Base-by-base conservation (phyloP, 1,140 invertebrate species). In the Aphis gossypii region DNA sequence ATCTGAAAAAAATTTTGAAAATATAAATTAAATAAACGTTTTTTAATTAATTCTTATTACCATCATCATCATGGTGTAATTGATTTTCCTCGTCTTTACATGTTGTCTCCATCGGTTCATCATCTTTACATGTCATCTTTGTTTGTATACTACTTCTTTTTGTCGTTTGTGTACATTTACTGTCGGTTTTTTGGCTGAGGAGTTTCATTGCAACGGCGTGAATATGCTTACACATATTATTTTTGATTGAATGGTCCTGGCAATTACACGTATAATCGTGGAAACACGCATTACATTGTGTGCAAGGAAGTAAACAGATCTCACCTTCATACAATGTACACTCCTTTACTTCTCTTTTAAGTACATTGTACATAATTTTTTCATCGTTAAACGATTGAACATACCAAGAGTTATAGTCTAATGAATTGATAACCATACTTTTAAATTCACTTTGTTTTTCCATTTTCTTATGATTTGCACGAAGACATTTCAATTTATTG, bases 141-240 rank as follows among this genome's bases (percentile, higher is more conserved):
- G 54, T 21, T 21, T 20, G 51, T 51, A 54, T 54, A 5, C 20
- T 54, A 7, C 23, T 21, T 54, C 20, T 54, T 23, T 54, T 54
- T 7, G 54, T 56, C 7, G 54, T 56, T 56, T 56, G 54, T 56
- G 21, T 56, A 56, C 54, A 56, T 56, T 56, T 56, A 1, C 54
- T 56, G 23, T 56, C 23, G 56, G 6, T n/a, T 25, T 56, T 56
- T 56, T 56, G 56, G 23, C 23, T 56, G 8, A 56, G 3, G 56
- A 56, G 56, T 23, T 56, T 56, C 56, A 56, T 56, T 56, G 23
- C 56, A n/a, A 94, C 88, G 44, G 82, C 56, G 48, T 94, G 93
- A 82, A 94, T 94, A 82, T 94, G 88, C 41, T 90, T 94, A 54
- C 93, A 94, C 88, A 94, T 94, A 51, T 94, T 94, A 90, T 82